A percentile compares a stretch with the other conserved stretches of the same genome.
These are phyloP conservation scores for Morus bassanus DNA, from an alignment of 2,797 vertebrate species.

Conservation along the genomic window DNA sequence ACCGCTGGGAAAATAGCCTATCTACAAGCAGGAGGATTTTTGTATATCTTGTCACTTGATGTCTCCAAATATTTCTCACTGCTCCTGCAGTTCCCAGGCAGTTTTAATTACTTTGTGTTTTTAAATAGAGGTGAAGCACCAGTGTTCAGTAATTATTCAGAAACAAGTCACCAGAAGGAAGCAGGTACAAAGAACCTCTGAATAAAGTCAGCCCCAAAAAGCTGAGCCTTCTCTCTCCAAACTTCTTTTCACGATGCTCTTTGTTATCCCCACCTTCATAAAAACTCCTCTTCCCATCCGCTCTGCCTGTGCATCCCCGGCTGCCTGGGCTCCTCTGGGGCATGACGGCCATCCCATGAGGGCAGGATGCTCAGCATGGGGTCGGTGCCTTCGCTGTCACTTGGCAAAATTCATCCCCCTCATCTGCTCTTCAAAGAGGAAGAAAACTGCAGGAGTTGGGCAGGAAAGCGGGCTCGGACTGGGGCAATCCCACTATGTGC, in stretches of 20 bases:
- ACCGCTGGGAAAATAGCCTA: slow-evolving; percentile 36
- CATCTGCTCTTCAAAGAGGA: neutral
- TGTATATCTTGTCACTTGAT: slow-evolving; percentile 20
- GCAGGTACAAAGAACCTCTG: neutral
- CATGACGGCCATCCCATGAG: slow-evolving; percentile 28
- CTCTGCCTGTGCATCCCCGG: neutral
- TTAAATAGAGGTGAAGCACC: slow-evolving; percentile 10
- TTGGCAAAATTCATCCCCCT: slow-evolving; percentile 33
- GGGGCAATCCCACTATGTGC: neutral
- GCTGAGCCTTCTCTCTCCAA: neutral
- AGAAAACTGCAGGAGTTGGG: neutral
- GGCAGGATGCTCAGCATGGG: neutral
- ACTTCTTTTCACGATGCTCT: slow-evolving; percentile 37
- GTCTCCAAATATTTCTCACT: slow-evolving; percentile 26
- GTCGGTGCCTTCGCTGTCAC: neutral
- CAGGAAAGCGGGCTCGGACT: neutral
- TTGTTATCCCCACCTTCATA: neutral
- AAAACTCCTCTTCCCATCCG: neutral
- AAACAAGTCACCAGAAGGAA: slow-evolving; percentile 8
- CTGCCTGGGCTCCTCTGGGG: slow-evolving; percentile 15
- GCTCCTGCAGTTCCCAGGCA: slow-evolving; percentile 30
- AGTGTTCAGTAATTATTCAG: slow-evolving; percentile 41
- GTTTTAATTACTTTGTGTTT: slow-evolving; percentile 41
- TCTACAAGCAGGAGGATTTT: slow-evolving; percentile 29
- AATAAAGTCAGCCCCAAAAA: slow-evolving; percentile 19